phyloP scores from a whole-genome alignment of 2,113 vertebrate genomes.

The Sciurus niger region DNA sequence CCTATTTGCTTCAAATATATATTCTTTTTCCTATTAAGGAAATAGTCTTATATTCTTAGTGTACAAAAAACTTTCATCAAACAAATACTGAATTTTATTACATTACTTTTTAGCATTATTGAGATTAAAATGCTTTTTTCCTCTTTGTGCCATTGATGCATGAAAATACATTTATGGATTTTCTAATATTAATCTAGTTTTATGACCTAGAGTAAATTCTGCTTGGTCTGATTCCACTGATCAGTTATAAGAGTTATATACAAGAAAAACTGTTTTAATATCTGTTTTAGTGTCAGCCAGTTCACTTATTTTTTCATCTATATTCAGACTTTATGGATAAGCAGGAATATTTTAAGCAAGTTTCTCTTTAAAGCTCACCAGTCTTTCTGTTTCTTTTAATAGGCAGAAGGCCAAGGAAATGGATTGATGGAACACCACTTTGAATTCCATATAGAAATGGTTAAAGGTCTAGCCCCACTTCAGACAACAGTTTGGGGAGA shows the following conservation, averaged over 20 bases:
- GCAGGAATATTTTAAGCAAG: constrained; percentile 43
- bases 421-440: constrained; percentile 94
- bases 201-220: constrained; percentile 45
- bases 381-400: constrained; percentile 71
- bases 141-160: constrained; percentile 14
- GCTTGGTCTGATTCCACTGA: constrained; percentile 3
- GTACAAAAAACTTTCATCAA: constrained; percentile 21
- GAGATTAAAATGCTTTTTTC: constrained; percentile 8
- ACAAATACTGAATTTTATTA: constrained; percentile 60
- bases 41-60: constrained; percentile 6
- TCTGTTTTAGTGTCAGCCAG: constrained; percentile 17
- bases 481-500: constrained; percentile 98
- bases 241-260: constrained; percentile 51
- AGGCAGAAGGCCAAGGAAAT: constrained; percentile 80
- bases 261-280: constrained; percentile 36
- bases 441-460: constrained; percentile 91
- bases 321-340: constrained; percentile 35
- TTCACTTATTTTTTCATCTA: constrained; percentile 52
- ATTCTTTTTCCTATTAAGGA: constrained; percentile 27
- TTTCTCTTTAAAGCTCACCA: constrained; percentile 59
- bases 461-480: constrained; percentile 93
- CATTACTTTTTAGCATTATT: constrained; percentile 31
- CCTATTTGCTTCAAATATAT: constrained; percentile 26
- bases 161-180: constrained; percentile 39
- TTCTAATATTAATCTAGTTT: constrained; percentile 14